Base-by-base conservation (phyloP, 1,140 invertebrate genomes). In the Papilio helenus region DNA sequence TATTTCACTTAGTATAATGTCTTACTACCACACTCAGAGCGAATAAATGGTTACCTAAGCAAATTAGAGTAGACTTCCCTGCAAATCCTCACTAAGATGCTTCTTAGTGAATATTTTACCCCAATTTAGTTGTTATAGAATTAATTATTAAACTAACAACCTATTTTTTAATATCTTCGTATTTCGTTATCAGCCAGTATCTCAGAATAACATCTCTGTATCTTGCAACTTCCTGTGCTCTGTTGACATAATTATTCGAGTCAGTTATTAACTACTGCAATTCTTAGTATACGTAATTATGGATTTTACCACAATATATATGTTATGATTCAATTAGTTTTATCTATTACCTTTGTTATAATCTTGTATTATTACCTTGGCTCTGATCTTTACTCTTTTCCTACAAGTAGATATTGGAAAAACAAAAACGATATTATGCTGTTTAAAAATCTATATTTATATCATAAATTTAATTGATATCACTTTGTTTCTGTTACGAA, bases 281-380 rank as follows among this genome's bases (percentile, higher is more conserved):
- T 46, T 14, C 26, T 61, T 61, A 39, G 23, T 39, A 39, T 79
- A 71, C 7, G 18, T 72, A 34, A n/a, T 72, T 72, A 65, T 80
- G 83, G 81, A 79, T 80, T 84, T 84, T 84, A 82, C 81, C 73
- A 74, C 81, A 79, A 79, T 82, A 79, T 39, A 55, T 55, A 76
- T 82, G 23, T 16, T 26, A 44, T 14, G 72, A 1, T 7, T 39
- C 8, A 74, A 42, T 74, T 44, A 68, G 49, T 18, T 10, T 8
- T 55, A 55, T 44, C 10, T 58, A 18, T 58, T 76, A 58, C 20
- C 73, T 29, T 68, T 68, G 61, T 68, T 16, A 29, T 3, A 16
- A 29, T 68, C 10, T 29, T 68, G 26, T 16, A 68, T 18, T 65
- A 29, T 68, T 61, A 26, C 10, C 10, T 61, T 61, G 10, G 12